Evolutionary conservation across 2,888 invertebrate genomes (phyloP), one percentile per base, ranked within the genome.

Genomic region (Phaedon cochleariae): DNA sequence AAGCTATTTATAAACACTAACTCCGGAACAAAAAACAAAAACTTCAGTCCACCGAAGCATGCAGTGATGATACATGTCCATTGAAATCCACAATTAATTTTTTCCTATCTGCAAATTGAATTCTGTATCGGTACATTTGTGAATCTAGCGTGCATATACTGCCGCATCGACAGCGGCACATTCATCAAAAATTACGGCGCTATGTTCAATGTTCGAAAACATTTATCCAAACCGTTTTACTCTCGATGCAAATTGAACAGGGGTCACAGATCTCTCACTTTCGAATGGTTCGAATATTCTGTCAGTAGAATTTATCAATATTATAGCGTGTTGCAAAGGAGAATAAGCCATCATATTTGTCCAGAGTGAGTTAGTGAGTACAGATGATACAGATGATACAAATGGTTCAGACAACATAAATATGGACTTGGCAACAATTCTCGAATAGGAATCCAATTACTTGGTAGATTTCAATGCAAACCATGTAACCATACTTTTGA

Each of bases 181-280:
- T 73, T 73, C 70, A 73, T 74, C 69, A 74, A 65, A 63, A 41
- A 69, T 62, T 66, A 71, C 64, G 64, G 59, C 65, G 68, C 59
- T 64, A 68, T 71, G 69, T 67, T 72, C 67, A 65, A 68, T 68
- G 67, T 65, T 57, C 54, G 59, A 67, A 72, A 69, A 73, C 73
- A 72, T 73, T 68, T 69, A 66, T 66, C 59, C 62, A 51, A 41
- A 62, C 66, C 66, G 63, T 72, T 71, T 72, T 69, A 67, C 66
- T 73, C 71, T 69, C 71, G 66, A 62, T 71, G 68, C 68, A 71
- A 73, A 71, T 73, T 71, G 74, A 72, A 72, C 65, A 63, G 62
- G 68, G 48, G 41, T 62, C 49, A 55, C 37, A 57, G 48, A 51
- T 26, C 49, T 54, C 55, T 49, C 67, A 65, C 55, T 68, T 68